Percentiles rank a stretch among this genome's conserved stretches.
Conservation (phyloP, 2,113 vertebrate species). For the Rhadina sibilatrix region DNA sequence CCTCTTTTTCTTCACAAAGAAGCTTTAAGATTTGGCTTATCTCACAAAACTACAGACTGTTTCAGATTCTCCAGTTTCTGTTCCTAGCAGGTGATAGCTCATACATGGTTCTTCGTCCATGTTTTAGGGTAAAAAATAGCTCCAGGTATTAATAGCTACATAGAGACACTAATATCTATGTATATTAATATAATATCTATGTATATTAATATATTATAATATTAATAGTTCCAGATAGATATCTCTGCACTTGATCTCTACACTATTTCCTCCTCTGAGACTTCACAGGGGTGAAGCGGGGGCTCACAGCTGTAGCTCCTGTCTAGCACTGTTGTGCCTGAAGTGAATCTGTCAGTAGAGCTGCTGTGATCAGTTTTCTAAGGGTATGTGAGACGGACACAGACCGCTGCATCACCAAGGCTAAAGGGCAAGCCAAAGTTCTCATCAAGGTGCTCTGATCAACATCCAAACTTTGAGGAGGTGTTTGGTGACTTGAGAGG, state of each 20-base stretch:
- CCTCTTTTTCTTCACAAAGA: neutral
- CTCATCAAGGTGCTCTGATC: neutral
- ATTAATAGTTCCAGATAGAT: neutral
- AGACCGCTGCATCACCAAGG: neutral
- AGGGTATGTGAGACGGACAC: neutral
- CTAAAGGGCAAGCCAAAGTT: neutral
- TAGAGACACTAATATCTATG: neutral
- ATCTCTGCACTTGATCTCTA: neutral
- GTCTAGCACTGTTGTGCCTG: neutral
- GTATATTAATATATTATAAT: neutral
- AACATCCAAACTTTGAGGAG: neutral
- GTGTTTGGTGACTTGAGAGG: neutral
- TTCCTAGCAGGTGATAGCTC: neutral
- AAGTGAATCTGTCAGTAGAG: neutral
- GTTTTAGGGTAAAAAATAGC: neutral
- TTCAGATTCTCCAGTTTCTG: neutral
- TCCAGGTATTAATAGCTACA: neutral
- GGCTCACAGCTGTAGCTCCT: rapidly evolving
- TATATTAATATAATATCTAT: neutral
- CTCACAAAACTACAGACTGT: neutral
- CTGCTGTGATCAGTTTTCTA: neutral
- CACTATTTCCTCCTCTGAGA: neutral
- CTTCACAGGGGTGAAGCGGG: neutral
- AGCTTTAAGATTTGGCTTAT: neutral
- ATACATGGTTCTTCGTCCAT: neutral